phyloP scores from a whole-genome alignment of 2,113 vertebrate species.

The Burhinus bistriatus region DNA sequence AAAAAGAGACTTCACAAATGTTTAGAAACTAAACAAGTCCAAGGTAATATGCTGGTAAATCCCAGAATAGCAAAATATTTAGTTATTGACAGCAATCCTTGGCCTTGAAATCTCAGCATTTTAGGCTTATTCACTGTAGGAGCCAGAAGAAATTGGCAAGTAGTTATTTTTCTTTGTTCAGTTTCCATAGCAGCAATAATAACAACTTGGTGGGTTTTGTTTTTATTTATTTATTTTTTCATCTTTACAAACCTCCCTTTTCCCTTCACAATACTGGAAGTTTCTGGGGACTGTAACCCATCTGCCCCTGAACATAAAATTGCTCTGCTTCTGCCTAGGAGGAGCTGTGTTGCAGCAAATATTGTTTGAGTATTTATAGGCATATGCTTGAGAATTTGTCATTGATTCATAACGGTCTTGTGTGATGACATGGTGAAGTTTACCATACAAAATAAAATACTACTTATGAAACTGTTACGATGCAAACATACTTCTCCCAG shows the following conservation, averaged over 20 bases:
- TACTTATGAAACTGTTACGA: background rate
- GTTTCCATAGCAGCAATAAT: conserved; percentile 45
- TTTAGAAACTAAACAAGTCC: background rate
- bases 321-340: background rate
- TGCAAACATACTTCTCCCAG: background rate
- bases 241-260: background rate
- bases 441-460: background rate
- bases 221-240: background rate
- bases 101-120: conserved; percentile 23
- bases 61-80: conserved; percentile 15
- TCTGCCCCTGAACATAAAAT: background rate
- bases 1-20: background rate
- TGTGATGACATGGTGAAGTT: background rate
- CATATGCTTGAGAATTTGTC: background rate
- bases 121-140: background rate
- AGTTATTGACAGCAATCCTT: conserved; percentile 3
- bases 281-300: background rate
- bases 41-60: background rate
- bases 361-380: background rate
- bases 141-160: conserved; percentile 13
- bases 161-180: conserved; percentile 5
- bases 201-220: background rate
- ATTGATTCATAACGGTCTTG: background rate
- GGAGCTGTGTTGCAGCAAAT: background rate
- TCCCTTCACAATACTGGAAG: background rate